phyloP scores from a whole-genome alignment of 2,888 invertebrate species.

The Macrophya alboannulata region DNA sequence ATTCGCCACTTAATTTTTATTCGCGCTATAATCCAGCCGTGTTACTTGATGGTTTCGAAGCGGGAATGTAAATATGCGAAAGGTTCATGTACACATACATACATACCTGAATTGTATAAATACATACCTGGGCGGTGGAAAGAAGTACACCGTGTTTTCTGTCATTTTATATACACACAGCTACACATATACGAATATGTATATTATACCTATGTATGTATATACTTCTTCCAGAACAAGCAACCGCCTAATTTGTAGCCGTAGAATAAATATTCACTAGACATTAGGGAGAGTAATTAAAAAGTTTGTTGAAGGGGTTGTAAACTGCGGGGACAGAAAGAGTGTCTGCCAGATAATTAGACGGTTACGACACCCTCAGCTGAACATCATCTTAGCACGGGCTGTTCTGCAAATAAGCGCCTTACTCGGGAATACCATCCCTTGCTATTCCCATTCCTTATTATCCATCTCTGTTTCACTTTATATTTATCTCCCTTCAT shows the following conservation, averaged over 20 bases:
- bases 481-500: background rate
- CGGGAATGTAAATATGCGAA: background rate
- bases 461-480: slow-evolving; percentile 12
- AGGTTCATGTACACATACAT: background rate
- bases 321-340: slow-evolving; percentile 67
- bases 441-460: slow-evolving; percentile 8
- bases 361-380: slow-evolving; percentile 59
- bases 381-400: slow-evolving; percentile 55
- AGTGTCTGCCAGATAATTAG: slow-evolving; percentile 70
- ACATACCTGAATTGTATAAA: background rate
- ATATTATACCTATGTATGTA: background rate
- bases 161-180: background rate
- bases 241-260: slow-evolving; percentile 38
- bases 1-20: background rate
- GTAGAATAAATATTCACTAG: slow-evolving; percentile 52
- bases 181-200: background rate
- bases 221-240: background rate
- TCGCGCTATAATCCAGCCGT: background rate
- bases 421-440: slow-evolving; percentile 29
- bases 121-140: background rate
- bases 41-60: background rate
- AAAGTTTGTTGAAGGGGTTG: slow-evolving; percentile 69
- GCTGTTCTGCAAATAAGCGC: slow-evolving; percentile 49
- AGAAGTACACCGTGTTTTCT: background rate
- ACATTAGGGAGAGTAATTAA: slow-evolving; percentile 66